Evolutionary conservation across 1,140 invertebrate genomes (phyloP), one percentile per base, ranked within the genome.

Genomic region (Drosophila ananassae): DNA sequence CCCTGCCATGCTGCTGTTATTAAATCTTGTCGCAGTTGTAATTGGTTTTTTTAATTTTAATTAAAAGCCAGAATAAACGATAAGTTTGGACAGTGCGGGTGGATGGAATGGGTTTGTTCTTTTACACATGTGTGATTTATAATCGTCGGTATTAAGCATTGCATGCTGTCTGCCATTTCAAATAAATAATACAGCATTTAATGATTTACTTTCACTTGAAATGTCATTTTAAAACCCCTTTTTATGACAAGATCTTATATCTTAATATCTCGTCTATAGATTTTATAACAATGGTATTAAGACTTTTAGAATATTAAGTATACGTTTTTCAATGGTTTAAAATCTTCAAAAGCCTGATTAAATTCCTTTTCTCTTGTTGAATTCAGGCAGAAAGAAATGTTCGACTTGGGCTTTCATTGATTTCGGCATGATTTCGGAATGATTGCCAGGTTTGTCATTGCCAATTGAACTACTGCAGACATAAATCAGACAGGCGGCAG

Each of bases 41-140:
- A 87, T 87, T 87, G 82, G 55, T 87, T 77, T 74, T 81, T 85
- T 74, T 66, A 85, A 66, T 87, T 83, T 85, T 81, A 85, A 85
- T 85, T 80, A 85, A 83, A 83, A 73, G 61, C 60, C 57, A 72
- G 60, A 79, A 74, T 57, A 71, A 79, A 83, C 64, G 75, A 82
- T 73, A 82, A 58, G 72, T 80, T 80, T 67, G 25, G 61, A 30
- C 13, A 6, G 62, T 48, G 63, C 24, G 50, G 41, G 32, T 24
- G 62, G 30, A 34, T 47, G n/a, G 41, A 17, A 21, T 41, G 48
- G 48, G 10, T 30, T 68, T 46, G 21, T 47, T 30, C 61, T 66
- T 68, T 52, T 47, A 60, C 68, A 58, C 64, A 72, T 72, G 32
- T 62, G 50, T 72, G 56, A 73, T 73, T 73, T 72, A 73, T 73